Base-by-base conservation (phyloP, 2,888 invertebrate species). In the Chaetogeoica ovagalla region DNA sequence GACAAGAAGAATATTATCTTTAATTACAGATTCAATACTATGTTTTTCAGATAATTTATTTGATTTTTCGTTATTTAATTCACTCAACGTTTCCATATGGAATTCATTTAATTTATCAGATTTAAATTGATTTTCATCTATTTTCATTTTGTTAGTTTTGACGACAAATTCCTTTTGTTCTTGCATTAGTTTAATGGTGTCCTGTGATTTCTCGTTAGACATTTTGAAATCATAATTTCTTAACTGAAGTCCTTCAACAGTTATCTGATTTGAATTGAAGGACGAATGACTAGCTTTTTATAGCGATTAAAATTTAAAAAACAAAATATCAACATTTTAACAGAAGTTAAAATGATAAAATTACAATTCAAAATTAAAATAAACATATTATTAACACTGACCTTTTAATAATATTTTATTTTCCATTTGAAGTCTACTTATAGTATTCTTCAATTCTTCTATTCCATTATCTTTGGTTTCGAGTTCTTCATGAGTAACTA, bases 401-500 rank as follows among this genome's bases (percentile, higher is more conserved):
- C 72, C 79, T 72, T 70, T 82, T 70, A 19, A 66, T 73, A 73
- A 59, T 70, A 62, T 21, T 76, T 69, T 82, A 71, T 75, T 81
- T 81, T 82, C 81, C 81, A 82, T 83, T 72, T 82, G 74, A 21
- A 81, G 69, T 62, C 82, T 82, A 62, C 66, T 55, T 30, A 82
- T 79, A 48, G 66, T 72, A 68, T 82, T 81, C 71, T 83, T 75
- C 48, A 83, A 76, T 59, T 74, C 83, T 77, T 82, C 77, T 43
- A 83, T 83, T 81, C 82, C 81, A 52, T 75, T 71, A 86, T 92
- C 92, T 85, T 92, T 92, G 82, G 88, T 89, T 85, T 92, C 92
- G 83, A 95, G 87, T 85, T 94, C 94, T 82, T 91, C 91, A 86
- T 94, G 93, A 85, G 94, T 92, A 76, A 93, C 92, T 82, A 93